Conservation (phyloP, 2,113 vertebrate species). For the Agelaius tricolor region DNA sequence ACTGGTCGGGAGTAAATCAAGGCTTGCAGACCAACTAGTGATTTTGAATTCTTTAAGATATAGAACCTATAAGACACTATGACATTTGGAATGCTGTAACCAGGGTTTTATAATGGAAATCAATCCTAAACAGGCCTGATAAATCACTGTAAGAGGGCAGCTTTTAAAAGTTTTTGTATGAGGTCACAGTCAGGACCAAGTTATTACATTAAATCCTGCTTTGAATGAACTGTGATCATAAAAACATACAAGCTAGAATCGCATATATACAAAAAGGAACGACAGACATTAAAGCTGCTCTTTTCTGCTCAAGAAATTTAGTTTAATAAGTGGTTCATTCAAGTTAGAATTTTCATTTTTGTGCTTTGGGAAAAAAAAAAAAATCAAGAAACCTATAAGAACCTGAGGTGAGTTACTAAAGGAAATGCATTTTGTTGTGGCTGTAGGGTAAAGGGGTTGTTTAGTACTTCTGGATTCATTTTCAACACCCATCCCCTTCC, state of each 20-base stretch:
- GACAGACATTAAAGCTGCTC: not conserved
- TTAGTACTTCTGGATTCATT: not conserved
- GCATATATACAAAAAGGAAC: not conserved
- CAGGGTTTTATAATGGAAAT: slow-evolving; percentile 30
- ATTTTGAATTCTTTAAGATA: not conserved
- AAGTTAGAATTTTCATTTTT: not conserved
- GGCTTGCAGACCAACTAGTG: not conserved
- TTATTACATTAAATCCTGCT: slow-evolving; percentile 20
- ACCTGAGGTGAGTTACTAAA: not conserved
- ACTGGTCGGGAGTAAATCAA: not conserved
- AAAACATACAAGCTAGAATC: not conserved
- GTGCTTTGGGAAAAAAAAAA: not conserved
- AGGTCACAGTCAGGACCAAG: slow-evolving; percentile 2
- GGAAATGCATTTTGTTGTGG: not conserved
- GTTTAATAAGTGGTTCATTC: not conserved
- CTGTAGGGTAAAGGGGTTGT: not conserved
- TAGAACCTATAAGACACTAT: not conserved
- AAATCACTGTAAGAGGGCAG: not conserved
- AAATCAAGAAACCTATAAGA: not conserved
- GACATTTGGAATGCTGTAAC: not conserved
- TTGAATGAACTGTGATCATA: not conserved
- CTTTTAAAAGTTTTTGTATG: slow-evolving; percentile 22
- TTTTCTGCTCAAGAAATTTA: not conserved
- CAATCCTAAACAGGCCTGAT: slow-evolving; percentile 27
- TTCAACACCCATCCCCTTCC: not conserved